Evolutionary conservation across 2,888 invertebrate species (phyloP), one percentile per base, ranked within the genome.

Genomic region (Drosophila neotestacea): DNA sequence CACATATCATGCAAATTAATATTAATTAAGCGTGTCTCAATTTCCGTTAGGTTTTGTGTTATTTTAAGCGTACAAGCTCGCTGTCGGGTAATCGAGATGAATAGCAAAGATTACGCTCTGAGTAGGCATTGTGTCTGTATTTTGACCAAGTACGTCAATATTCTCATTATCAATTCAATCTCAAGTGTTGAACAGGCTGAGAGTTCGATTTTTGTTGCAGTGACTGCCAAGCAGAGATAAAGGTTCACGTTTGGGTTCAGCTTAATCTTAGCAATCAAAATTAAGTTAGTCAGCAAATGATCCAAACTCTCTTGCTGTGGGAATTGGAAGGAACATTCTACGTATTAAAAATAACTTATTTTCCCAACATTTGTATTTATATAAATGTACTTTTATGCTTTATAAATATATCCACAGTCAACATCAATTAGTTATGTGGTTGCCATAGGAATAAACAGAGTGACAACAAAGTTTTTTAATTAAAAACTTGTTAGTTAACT

Each of bases 1-100:
- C 82, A 56, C 82, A 81, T 46, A 74, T 76, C 73, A 89, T 86
- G 85, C 84, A 87, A 85, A 85, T 85, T 86, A 89, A 85, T 86
- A 85, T 86, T 85, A 88, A 88, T 85, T 85, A 86, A 73, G 71
- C 60, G 71, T 68, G 76, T 76, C 80, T 84, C 71, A 83, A 61
- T 79, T 79, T 77, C 65, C 79, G 79, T 66, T 66, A 50, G 62
- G 46, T 74, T 52, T 74, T 65, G 55, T 66, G 60, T 61, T 66
- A 10, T 50, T 62, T 50, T 41, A 41, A 60, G 41, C 39, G 39
- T 6, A 30, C 55, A 54, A 44, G 36, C 50, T 30, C 13, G 36
- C 42, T 32, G 38, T 16, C 41, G n/a, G 11, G 50, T 51, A 64
- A 77, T 65, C 56, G 60, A 69, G 79, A 74, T 73, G 65, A 69